Base-by-base conservation (phyloP, 2,113 vertebrate species). In the Macquaria ambigua region DNA sequence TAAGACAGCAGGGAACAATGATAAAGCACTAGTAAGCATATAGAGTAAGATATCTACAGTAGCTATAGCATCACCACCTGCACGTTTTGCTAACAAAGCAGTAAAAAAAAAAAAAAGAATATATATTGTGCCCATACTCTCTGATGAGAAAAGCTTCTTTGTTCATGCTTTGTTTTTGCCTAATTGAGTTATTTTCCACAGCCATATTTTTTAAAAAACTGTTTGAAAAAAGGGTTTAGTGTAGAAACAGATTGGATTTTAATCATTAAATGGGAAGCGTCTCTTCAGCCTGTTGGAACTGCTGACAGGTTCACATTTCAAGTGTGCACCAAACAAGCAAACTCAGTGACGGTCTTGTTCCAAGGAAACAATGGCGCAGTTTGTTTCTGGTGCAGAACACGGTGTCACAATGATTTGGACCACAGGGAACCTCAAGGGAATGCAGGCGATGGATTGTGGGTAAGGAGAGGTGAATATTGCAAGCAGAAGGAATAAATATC, bases 11-110 rank as follows among this genome's bases (percentile, higher is more conserved):
- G 73, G 77, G 80, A 79, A 63, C 83, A 89, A 78, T 90, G 88
- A 92, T 77, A 74, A 89, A 90, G 79, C 69, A 89, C 79, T 50
- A 37, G 64, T 74, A 79, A 85, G 84, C 77, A 72, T 83, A 62
- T 58, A 79, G 48, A 28, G 43, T 43, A 52, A 64, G 64, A 81
- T 77, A 79, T 84, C 50, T 76, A 39, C 77, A 82, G 74, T 25
- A 69, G 77, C 53, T 64, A 59, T 66, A 83, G 67, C 75, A 76
- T 82, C 64, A 67, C 14, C 77, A 85, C 52, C 74, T 90, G 69
- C 78, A 74, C n/a, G 61, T 85, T 79, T 81, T 81, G 81, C 84
- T 25, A 77, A 58, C 77, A 12, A 58, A 79, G 74, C 82, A 79
- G 34, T 64, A 56, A 77, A 70, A 79, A 31, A 31, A 31, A 31